Conservation (phyloP, 35 echinoderm and acorn worm species). For the Chiridota heheva region DNA sequence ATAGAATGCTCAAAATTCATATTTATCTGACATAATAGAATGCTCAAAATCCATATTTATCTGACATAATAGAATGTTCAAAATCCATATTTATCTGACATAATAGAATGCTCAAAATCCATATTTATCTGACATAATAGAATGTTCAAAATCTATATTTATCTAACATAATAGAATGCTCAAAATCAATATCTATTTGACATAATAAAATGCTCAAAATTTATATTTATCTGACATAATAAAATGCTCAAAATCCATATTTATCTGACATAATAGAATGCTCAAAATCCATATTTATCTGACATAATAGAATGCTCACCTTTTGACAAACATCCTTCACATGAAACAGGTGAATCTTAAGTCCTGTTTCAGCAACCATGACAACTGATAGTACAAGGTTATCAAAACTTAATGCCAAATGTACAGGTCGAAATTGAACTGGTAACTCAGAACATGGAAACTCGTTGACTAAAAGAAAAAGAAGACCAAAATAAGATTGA, state of each 20-base stretch:
- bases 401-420: slow-evolving; percentile 56
- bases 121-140: not conserved
- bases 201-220: not conserved
- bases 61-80: no score
- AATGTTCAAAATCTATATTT: not conserved
- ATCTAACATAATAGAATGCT: not conserved
- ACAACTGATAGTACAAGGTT: slow-evolving; percentile 58
- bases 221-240: not conserved
- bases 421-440: slow-evolving; percentile 32
- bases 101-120: no score
- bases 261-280: not conserved
- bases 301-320: not conserved
- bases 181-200: not conserved
- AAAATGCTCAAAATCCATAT: not conserved
- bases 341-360: slow-evolving; percentile 62
- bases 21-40: no score
- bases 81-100: no score
- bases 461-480: slow-evolving; percentile 38
- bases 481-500: not conserved
- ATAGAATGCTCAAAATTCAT: no score
- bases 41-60: no score
- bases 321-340: slow-evolving; percentile 42
- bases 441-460: slow-evolving; percentile 31
- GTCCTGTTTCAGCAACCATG: slow-evolving; percentile 28
- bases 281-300: no score